Conservation (phyloP, 37 sponge, comb jelly and placozoan species). For the Tethya wilhelma region DNA sequence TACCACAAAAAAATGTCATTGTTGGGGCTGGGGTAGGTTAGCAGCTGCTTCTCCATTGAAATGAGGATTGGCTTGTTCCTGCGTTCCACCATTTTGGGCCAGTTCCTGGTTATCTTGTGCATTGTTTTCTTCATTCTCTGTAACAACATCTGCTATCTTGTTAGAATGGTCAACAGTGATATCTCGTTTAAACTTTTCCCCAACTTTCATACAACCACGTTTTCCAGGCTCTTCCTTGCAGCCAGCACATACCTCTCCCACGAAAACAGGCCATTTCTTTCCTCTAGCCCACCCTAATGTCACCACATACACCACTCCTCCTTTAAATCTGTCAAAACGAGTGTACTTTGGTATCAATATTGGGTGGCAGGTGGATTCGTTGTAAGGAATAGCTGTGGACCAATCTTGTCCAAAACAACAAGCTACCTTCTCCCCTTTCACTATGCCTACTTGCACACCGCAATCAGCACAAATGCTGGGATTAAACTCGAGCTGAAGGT, state of each 20-base stretch:
- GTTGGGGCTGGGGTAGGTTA: no score
- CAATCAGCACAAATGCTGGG: conserved; percentile 16
- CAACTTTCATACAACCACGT: no score
- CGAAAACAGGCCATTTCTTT: neutral
- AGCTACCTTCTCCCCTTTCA: conserved; percentile 1
- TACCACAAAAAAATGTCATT: no score
- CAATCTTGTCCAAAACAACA: neutral
- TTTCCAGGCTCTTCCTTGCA: neutral
- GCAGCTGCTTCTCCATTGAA: no score
- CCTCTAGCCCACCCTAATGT: neutral
- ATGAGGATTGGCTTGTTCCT: no score
- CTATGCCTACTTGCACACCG: neutral
- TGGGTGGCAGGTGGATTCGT: conserved; percentile 40
- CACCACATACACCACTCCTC: conserved; percentile 1
- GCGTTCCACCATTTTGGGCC: no score
- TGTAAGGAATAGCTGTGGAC: conserved; percentile 10
- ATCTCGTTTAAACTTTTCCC: no score
- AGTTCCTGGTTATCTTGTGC: no score
- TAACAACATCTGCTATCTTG: no score
- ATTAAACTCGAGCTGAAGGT: conserved; percentile 19
- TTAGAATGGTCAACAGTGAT: no score
- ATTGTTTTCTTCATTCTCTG: no score
- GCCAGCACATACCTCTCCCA: neutral
- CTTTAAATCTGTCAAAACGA: neutral
- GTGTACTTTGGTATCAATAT: conserved; percentile 16